These are phyloP conservation scores for Platyrinchus mystaceus DNA, from an alignment of 2,797 vertebrate genomes.

Conservation along the genomic window DNA sequence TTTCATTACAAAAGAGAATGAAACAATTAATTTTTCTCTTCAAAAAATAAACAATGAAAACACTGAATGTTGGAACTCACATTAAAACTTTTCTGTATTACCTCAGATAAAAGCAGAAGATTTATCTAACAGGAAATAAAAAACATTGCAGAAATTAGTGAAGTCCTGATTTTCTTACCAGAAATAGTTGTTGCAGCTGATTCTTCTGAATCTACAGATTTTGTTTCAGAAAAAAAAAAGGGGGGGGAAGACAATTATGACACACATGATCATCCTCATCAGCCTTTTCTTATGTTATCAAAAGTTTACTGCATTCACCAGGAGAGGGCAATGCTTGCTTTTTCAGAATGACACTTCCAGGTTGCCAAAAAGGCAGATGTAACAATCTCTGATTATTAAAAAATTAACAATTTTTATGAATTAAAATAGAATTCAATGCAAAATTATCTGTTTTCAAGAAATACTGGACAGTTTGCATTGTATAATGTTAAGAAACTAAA, in stretches of 20 bases:
- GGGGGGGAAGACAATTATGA: accelerated
- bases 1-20: not conserved
- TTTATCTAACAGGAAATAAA: not conserved
- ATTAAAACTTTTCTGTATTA: not conserved
- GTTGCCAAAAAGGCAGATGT: not conserved
- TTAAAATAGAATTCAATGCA: not conserved
- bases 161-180: constrained; percentile 41
- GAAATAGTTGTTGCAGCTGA: not conserved
- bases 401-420: not conserved
- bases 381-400: not conserved
- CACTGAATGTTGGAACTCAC: not conserved
- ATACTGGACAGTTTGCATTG: not conserved
- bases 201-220: not conserved
- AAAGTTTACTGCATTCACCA: not conserved
- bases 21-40: not conserved
- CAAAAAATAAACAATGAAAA: not conserved
- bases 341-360: not conserved
- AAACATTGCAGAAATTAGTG: not conserved
- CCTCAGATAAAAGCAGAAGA: not conserved
- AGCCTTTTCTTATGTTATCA: not conserved
- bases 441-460: not conserved
- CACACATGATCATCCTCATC: not conserved
- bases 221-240: not conserved
- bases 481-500: not conserved
- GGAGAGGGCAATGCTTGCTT: constrained; percentile 38